Evolutionary conservation across 2,113 vertebrate genomes (phyloP), one percentile per base, ranked within the genome.

Genomic region (Athene noctua): DNA sequence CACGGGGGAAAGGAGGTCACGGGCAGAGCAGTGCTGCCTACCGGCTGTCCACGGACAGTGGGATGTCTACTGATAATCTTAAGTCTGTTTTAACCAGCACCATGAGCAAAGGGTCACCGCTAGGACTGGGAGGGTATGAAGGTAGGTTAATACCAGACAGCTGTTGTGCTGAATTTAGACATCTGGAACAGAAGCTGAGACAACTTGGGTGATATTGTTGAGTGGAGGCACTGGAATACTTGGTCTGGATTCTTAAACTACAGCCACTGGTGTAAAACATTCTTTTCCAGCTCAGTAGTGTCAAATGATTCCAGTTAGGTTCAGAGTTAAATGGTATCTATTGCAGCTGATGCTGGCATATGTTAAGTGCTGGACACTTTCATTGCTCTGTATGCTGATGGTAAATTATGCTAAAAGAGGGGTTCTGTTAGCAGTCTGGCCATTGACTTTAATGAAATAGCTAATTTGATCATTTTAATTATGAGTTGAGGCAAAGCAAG

Each of bases 391-490:
- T 52, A 73, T 51, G 29, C 52, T 90, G 82, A 68, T 95, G 80
- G 61, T 95, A 96, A 96, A 93, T 84, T 68, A 34, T 49, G 80
- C 65, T 89, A 75, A 87, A 84, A 61, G 63, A 74, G 19, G 59
- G n/a, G 16, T 77, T 90, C 68, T 93, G 47, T 57, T 92, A 63
- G 27, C 42, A 81, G 65, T 21, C 49, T 81, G 80, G 72, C 86
- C 86, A 68, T 88, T 89, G 90, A 94, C 88, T 96, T 94, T 61
- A 93, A 92, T 89, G 68, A 91, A 95, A 94, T 57, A 75, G 40
- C 83, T 95, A 94, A 96, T 95, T 90, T 92, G 73, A 88, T 88
- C 13, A 88, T 93, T 95, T 91, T 94, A 95, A 94, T 97, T 96
- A 95, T 84, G 80, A 84, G 65, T 49, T 65, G 73, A 92, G 65